These are phyloP conservation scores for Pecten maximus DNA, from an alignment of 2,888 invertebrate genomes.

Conservation along the genomic window DNA sequence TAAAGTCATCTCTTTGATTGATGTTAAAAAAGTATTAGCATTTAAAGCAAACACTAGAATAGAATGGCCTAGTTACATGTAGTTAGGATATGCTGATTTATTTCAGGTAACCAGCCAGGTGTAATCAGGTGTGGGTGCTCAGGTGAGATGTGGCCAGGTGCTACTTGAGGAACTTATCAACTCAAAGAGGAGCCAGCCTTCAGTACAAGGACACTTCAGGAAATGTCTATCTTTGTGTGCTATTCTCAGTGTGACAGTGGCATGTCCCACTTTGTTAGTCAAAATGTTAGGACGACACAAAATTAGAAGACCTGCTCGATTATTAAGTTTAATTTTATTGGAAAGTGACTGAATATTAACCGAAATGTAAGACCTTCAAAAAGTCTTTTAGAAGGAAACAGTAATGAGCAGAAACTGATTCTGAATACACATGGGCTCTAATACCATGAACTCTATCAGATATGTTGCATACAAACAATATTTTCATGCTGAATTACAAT, in stretches of 20 bases:
- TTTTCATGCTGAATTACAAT: too few relatives aligned
- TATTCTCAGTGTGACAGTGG: neutral
- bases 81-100: neutral
- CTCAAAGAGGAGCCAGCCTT: neutral
- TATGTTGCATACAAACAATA: too few relatives aligned
- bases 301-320: neutral
- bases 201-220: neutral
- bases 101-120: neutral
- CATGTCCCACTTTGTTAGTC: neutral
- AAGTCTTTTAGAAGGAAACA: too few relatives aligned
- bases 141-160: neutral
- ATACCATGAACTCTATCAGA: too few relatives aligned
- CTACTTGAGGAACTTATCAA: neutral
- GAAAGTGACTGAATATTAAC: neutral
- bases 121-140: neutral
- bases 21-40: neutral
- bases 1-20: neutral
- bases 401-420: too few relatives aligned
- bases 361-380: too few relatives aligned
- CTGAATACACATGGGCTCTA: too few relatives aligned
- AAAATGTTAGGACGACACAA: neutral
- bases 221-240: neutral
- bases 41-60: neutral
- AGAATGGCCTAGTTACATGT: constrained; percentile 15
- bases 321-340: neutral